Evolutionary conservation across 1,140 invertebrate species (phyloP).

Genomic region (Drosophila yakuba): DNA sequence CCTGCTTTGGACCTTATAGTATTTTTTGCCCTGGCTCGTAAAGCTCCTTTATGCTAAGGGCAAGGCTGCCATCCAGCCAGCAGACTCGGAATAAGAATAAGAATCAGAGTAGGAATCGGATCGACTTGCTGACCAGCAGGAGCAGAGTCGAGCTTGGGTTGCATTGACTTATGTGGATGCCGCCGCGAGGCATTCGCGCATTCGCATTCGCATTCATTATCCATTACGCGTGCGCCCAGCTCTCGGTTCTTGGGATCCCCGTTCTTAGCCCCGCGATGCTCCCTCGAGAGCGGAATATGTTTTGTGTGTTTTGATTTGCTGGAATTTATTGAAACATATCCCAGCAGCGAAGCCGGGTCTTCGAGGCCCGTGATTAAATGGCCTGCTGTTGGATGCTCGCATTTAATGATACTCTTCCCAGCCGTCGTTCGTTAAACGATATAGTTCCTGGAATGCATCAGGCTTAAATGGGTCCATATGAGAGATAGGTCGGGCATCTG

Average conservation of each 20-base stretch:
- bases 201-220: constrained; percentile 77
- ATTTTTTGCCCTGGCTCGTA: constrained; percentile 19
- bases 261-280: not conserved
- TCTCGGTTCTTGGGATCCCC: constrained; percentile 17
- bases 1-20: constrained; percentile 23
- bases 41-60: constrained; percentile 42
- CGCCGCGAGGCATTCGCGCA: constrained; percentile 72
- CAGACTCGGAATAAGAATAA: constrained; percentile 32
- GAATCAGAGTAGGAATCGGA: constrained; percentile 27
- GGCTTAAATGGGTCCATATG: constrained; percentile 34
- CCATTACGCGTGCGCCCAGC: constrained; percentile 65
- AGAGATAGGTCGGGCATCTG: constrained; percentile 24
- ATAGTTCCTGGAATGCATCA: constrained; percentile 63
- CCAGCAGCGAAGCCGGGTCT: constrained; percentile 34
- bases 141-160: constrained; percentile 24
- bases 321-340: constrained; percentile 81
- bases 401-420: constrained; percentile 66
- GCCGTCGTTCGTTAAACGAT: constrained; percentile 60
- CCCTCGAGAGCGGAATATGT: constrained; percentile 28
- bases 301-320: constrained; percentile 72
- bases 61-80: constrained; percentile 53
- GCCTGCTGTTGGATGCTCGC: constrained; percentile 43
- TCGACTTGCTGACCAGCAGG: constrained; percentile 26
- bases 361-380: constrained; percentile 67
- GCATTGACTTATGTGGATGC: constrained; percentile 56